Evolutionary conservation across 2,797 vertebrate genomes (phyloP).

Genomic region (Mormyrus proboscirostris): DNA sequence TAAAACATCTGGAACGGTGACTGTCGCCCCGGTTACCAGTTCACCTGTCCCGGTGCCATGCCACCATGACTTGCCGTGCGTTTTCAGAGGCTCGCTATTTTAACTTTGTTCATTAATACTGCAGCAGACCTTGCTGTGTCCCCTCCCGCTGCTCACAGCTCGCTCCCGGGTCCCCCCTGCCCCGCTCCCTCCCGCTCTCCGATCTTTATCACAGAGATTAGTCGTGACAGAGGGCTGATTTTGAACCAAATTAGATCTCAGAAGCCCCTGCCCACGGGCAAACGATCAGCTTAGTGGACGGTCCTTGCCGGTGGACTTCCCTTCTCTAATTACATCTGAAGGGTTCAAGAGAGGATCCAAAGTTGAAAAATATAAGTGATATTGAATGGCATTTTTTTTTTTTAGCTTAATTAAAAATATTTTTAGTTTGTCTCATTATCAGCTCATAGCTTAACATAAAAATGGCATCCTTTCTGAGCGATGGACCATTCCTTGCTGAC

Average conservation of each 20-base stretch:
- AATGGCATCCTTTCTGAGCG: neutral
- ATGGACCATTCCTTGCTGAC: neutral
- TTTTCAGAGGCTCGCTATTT: neutral
- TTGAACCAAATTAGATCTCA: constrained; percentile 9
- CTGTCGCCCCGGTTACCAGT: neutral
- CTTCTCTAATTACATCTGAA: neutral
- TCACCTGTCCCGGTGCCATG: neutral
- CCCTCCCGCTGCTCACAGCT: neutral
- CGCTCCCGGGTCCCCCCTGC: neutral
- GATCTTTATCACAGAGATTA: constrained; percentile 10
- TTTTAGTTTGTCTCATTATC: constrained; percentile 7
- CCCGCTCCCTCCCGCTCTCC: neutral
- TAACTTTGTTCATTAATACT: neutral
- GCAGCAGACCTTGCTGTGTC: neutral
- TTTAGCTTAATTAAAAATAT: constrained; percentile 8
- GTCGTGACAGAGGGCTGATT: constrained; percentile 14
- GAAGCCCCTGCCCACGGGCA: neutral
- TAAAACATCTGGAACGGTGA: neutral
- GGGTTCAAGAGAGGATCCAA: neutral
- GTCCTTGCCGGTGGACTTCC: neutral
- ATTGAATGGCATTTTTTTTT: neutral
- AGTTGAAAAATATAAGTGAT: neutral
- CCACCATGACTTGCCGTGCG: neutral
- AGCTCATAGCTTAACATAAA: neutral
- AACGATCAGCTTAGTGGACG: neutral